Percentiles rank a stretch among this genome's conserved stretches.
Evolutionary conservation across 1,140 invertebrate genomes (phyloP).

Genomic region (Mylabris phalerata): DNA sequence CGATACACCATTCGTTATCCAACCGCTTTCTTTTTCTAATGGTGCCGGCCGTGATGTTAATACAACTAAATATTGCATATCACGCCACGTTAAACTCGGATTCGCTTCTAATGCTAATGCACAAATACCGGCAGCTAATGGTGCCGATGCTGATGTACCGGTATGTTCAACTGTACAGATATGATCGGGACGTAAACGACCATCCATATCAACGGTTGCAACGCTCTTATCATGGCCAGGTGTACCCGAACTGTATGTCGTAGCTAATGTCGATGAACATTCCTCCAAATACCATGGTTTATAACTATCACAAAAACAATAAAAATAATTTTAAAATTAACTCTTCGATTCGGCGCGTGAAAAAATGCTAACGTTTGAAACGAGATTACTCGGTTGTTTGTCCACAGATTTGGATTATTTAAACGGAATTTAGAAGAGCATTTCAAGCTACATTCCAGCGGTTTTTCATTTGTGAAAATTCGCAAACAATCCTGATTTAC

Average conservation of each 20-base stretch:
- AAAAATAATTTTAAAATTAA: neutral
- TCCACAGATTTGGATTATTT: too few relatives aligned
- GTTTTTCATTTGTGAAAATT: neutral
- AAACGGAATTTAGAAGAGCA: neutral
- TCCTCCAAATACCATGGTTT: constrained; percentile 98
- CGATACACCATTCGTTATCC: constrained; percentile 87
- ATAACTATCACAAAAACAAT: constrained; percentile 46
- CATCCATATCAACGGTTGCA: constrained; percentile 93
- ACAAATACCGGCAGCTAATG: constrained; percentile 90
- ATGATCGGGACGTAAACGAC: constrained; percentile 70
- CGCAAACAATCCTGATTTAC: too few relatives aligned
- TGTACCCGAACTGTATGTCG: constrained; percentile 93
- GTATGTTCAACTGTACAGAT: constrained; percentile 86
- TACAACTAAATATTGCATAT: constrained; percentile 96
- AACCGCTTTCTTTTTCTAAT: constrained; percentile 78
- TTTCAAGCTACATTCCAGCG: neutral
- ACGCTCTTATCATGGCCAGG: constrained; percentile 91
- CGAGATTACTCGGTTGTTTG: too few relatives aligned
- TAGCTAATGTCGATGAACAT: constrained; percentile 92
- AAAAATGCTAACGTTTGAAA: too few relatives aligned
- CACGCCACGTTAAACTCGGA: constrained; percentile 88
- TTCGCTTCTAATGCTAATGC: constrained; percentile 93
- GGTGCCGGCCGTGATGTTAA: constrained; percentile 77
- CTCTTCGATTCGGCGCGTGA: too few relatives aligned
- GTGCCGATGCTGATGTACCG: constrained; percentile 91